phyloP scores from a whole-genome alignment of 1,140 invertebrate genomes.

The Zaprionus taronus region DNA sequence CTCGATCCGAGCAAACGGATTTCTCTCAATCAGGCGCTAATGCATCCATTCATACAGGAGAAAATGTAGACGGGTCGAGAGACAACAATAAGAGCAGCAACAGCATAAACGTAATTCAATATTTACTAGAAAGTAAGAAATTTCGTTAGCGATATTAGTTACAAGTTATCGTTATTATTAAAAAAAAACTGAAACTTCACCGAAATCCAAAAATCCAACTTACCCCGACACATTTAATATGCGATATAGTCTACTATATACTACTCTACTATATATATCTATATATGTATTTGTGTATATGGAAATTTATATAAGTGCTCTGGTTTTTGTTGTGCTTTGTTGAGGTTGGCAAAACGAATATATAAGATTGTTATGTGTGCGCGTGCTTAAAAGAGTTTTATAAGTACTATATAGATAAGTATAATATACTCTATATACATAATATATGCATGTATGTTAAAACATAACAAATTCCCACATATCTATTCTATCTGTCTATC shows the following conservation, averaged over 20 bases:
- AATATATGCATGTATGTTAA: constrained; percentile 45
- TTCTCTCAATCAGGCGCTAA: constrained; percentile 96
- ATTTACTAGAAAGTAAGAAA: constrained; percentile 62
- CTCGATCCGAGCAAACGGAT: constrained; percentile 97
- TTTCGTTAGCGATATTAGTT: constrained; percentile 55
- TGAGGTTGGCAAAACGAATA: constrained; percentile 40
- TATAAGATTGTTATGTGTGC: constrained; percentile 44
- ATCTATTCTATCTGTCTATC: constrained; percentile 13
- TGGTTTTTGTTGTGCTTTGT: constrained; percentile 46
- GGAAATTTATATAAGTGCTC: constrained; percentile 52
- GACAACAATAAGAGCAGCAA: constrained; percentile 20
- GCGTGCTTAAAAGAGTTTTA: constrained; percentile 33
- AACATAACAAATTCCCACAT: constrained; percentile 35
- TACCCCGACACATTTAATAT: constrained; percentile 36
- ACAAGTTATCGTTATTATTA: constrained; percentile 47
- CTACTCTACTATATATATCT: constrained; percentile 24
- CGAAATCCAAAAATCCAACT: constrained; percentile 35
- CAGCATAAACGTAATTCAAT: constrained; percentile 65
- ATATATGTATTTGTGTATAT: constrained; percentile 38
- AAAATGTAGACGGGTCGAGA: constrained; percentile 87
- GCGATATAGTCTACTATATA: constrained; percentile 21
- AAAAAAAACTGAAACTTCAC: constrained; percentile 27
- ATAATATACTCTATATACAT: constrained; percentile 32
- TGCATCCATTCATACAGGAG: constrained; percentile 98
- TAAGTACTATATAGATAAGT: constrained; percentile 24